phyloP scores from a whole-genome alignment of 2,113 vertebrate genomes.

The Tringa solitaria region DNA sequence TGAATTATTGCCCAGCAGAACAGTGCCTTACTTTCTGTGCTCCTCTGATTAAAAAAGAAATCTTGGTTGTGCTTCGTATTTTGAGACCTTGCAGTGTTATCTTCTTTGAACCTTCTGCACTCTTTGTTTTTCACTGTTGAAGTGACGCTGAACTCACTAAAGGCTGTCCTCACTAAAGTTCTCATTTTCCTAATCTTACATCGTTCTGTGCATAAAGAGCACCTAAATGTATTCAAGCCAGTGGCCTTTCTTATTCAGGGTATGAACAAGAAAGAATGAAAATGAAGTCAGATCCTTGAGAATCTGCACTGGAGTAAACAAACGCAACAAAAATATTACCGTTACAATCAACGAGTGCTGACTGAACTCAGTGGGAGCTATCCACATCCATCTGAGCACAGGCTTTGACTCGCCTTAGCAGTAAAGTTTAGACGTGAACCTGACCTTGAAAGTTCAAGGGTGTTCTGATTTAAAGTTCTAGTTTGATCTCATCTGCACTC shows the following conservation, averaged over 20 bases:
- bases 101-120: background rate
- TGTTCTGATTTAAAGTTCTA: conserved; percentile 25
- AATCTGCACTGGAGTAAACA: conserved; percentile 32
- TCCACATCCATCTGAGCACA: conserved; percentile 46
- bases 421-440: conserved; percentile 23
- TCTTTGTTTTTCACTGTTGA: background rate
- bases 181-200: background rate
- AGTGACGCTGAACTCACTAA: background rate
- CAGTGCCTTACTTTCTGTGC: background rate
- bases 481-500: conserved; percentile 10
- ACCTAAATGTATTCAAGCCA: background rate
- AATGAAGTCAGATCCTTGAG: conserved; percentile 20
- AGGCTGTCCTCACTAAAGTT: background rate
- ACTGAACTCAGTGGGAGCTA: conserved; percentile 52
- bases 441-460: conserved; percentile 57
- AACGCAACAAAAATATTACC: conserved; percentile 35
- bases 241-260: background rate
- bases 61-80: background rate
- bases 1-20: background rate
- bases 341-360: conserved; percentile 26
- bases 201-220: background rate
- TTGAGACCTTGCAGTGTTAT: background rate
- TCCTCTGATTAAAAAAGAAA: background rate
- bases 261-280: background rate
- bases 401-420: conserved; percentile 42